Evolutionary conservation across 2,888 invertebrate genomes (phyloP).

Genomic region (Athrips mouffetella): DNA sequence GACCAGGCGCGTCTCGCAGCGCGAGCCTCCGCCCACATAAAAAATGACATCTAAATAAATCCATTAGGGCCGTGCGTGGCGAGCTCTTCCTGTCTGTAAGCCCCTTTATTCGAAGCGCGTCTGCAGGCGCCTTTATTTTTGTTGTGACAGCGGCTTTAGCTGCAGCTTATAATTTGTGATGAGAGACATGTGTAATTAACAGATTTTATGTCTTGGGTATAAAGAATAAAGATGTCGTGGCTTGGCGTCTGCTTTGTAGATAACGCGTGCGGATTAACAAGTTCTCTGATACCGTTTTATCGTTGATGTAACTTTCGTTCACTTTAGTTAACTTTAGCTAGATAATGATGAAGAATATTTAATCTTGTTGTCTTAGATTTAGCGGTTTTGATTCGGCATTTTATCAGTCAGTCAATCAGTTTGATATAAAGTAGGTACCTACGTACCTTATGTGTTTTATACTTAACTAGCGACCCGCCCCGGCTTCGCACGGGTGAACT

Average conservation of each 20-base stretch:
- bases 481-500: too few species aligned
- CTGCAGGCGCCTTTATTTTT: constrained; percentile 67
- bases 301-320: background rate
- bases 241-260: constrained; percentile 14
- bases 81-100: constrained; percentile 67
- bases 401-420: too few species aligned
- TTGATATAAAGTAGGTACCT: too few species aligned
- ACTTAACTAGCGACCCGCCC: too few species aligned
- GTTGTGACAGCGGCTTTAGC: constrained; percentile 58
- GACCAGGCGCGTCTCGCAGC: constrained; percentile 59
- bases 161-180: constrained; percentile 62
- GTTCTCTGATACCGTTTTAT: constrained; percentile 8
- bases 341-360: too few species aligned
- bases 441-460: too few species aligned
- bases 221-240: constrained; percentile 17
- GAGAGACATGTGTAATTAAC: constrained; percentile 63
- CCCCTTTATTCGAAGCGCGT: constrained; percentile 64
- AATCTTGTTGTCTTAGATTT: too few species aligned
- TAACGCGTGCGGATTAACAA: constrained; percentile 10
- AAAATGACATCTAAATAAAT: constrained; percentile 79
- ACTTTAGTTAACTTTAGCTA: too few species aligned
- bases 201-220: constrained; percentile 24
- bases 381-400: too few species aligned
- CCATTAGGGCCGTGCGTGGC: constrained; percentile 59
- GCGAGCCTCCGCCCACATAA: constrained; percentile 76